Evolutionary conservation across 2,797 vertebrate species (phyloP), one percentile per base, ranked within the genome.

Genomic region (Scarus forsteni): DNA sequence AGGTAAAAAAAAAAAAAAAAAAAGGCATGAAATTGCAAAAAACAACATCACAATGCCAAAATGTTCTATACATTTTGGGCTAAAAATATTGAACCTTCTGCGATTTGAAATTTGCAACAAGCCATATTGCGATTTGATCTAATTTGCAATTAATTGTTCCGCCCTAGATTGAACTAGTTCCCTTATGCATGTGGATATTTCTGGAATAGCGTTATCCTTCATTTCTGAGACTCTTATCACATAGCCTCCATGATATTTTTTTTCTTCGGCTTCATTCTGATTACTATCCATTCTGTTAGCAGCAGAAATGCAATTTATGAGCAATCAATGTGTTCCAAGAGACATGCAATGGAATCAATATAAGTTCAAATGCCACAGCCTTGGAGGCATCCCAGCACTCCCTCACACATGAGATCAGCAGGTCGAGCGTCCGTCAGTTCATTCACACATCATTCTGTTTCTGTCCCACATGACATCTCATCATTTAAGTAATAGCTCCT

Each of bases 331-430:
- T 73, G 27, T 67, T 77, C 8, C 60, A 57, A 42, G 58, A 67
- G 61, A 52, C 61, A 77, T 71, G 60, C 51, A 59, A 74, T 39
- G 5, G 43, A 70, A 84, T 85, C 74, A 81, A 77, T 80, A 3
- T 39, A 72, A 68, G 60, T 77, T 70, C 75, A 80, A 46, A 82
- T 42, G 60, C 73, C 60, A 19, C 6, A 2, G 42, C 54, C 60
- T n/a, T 55, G 7, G 42, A 51, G 34, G 70, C 38, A 48, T 65
- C 14, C 42, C 7, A 10, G 18, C 13, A 48, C 72, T 77, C 53
- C 66, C 10, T 78, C 43, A 53, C 18, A 65, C 16, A 36, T 3
- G 16, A 19, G 65, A 62, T 83, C 63, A 76, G 63, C 6, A 50
- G 66, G 61, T 73, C 12, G 50, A 60, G n/a, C 83, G 56, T 68